A percentile compares a stretch with the other conserved stretches of the same genome.
phyloP scores from a whole-genome alignment of 2,113 vertebrate genomes.

The Anolis sagrei region DNA sequence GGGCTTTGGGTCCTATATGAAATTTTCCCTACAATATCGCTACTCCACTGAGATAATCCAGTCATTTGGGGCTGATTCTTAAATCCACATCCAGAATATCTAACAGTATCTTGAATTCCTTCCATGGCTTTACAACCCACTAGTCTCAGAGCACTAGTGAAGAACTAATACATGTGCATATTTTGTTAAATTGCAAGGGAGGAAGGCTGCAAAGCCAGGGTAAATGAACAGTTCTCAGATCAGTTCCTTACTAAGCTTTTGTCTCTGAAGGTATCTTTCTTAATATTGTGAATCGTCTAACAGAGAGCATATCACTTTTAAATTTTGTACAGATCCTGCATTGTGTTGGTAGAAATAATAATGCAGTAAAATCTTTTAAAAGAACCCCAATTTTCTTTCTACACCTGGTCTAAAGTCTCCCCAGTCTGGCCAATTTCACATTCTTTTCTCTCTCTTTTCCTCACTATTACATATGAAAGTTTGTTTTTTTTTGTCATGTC shows the following conservation, averaged over 20 bases:
- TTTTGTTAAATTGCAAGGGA: not conserved
- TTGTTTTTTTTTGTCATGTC: too few relatives aligned
- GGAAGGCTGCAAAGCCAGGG: not conserved
- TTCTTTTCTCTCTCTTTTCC: not conserved
- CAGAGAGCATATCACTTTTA: not conserved
- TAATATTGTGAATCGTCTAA: not conserved
- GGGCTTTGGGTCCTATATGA: not conserved
- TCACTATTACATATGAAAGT: not conserved
- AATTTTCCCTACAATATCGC: not conserved
- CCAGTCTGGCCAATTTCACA: not conserved
- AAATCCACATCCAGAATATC: not conserved
- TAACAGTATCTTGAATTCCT: not conserved
- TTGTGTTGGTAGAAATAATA: not conserved
- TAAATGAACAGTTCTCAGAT: not conserved
- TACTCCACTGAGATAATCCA: slow-evolving; percentile 14
- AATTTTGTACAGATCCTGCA: not conserved
- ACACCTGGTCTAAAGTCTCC: not conserved
- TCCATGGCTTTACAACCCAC: slow-evolving; percentile 8
- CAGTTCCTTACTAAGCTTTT: not conserved
- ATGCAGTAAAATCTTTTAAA: not conserved
- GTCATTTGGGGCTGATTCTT: not conserved
- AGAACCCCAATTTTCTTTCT: too few relatives aligned
- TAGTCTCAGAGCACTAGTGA: not conserved
- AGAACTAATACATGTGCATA: not conserved
- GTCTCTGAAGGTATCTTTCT: not conserved